Conservation (phyloP, 2,888 invertebrate species). For the Sphaerophoria rueppellii region DNA sequence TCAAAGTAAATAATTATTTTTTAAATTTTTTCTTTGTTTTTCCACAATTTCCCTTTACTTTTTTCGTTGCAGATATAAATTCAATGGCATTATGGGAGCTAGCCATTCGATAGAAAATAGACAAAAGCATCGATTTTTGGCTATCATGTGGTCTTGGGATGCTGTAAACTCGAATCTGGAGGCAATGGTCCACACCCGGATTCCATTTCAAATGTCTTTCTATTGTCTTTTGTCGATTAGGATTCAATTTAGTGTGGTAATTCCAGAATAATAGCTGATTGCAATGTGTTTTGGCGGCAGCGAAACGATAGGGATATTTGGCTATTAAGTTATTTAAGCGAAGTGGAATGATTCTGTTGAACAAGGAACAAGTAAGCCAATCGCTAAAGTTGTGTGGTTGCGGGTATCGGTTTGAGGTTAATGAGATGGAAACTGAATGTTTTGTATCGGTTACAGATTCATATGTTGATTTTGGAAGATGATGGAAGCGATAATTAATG, state of each 20-base stretch:
- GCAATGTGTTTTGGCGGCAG: conserved; percentile 24
- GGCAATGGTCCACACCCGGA: conserved; percentile 4
- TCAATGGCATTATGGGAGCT: not conserved
- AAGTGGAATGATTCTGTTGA: conserved; percentile 25
- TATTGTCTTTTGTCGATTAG: conserved; percentile 50
- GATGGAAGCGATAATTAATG: too few species aligned
- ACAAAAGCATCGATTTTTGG: conserved; percentile 1
- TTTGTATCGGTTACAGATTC: too few species aligned
- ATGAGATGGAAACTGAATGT: not conserved
- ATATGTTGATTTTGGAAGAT: too few species aligned
- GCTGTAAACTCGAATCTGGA: not conserved
- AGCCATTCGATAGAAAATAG: not conserved
- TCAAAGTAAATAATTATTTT: too few species aligned
- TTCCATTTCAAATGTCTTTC: conserved; percentile 38
- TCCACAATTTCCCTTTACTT: too few species aligned
- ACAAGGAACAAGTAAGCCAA: not conserved
- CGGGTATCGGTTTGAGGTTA: not conserved
- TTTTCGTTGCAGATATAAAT: not conserved
- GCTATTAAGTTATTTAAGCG: conserved; percentile 37
- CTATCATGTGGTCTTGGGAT: too few species aligned
- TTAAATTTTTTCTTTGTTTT: too few species aligned
- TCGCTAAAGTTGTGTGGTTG: too few species aligned
- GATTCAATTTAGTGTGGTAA: conserved; percentile 49
- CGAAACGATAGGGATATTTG: not conserved
- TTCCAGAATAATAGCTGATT: conserved; percentile 37